phyloP scores from a whole-genome alignment of 1,140 invertebrate species.

The Drosophila nebulosa region DNA sequence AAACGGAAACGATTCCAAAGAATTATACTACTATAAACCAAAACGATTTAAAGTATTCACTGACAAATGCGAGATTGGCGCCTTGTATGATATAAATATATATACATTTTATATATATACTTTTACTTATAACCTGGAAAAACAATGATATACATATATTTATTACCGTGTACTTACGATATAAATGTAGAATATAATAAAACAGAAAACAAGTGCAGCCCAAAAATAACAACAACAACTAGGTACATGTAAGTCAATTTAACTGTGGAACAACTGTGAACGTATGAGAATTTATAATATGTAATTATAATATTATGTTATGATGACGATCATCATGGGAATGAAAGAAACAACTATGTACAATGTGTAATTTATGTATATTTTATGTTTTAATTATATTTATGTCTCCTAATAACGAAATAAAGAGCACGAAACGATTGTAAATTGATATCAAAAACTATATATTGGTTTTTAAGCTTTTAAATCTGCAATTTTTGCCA shows the following conservation, averaged over 20 bases:
- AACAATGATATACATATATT: not conserved
- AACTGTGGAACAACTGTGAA: conserved; percentile 34
- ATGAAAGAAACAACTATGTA: not conserved
- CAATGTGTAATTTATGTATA: not conserved
- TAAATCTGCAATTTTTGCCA: no score
- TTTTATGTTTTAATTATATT: not conserved
- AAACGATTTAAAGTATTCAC: conserved; percentile 1
- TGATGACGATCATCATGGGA: not conserved
- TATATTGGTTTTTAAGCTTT: no score
- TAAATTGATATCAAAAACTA: not conserved
- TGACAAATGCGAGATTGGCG: not conserved
- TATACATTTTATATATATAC: not conserved
- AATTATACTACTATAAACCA: not conserved
- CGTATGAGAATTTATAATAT: conserved; percentile 46
- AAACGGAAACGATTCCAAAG: not conserved
- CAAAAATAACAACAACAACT: not conserved
- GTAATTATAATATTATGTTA: conserved; percentile 18
- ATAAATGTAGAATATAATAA: not conserved
- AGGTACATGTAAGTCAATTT: conserved; percentile 36
- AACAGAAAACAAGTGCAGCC: not conserved
- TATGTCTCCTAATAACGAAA: not conserved
- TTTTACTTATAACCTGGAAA: not conserved
- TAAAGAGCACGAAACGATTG: not conserved
- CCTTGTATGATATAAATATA: not conserved
- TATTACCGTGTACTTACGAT: not conserved